Evolutionary conservation across 2,113 vertebrate species (phyloP).

Genomic region (Siniperca knerii): DNA sequence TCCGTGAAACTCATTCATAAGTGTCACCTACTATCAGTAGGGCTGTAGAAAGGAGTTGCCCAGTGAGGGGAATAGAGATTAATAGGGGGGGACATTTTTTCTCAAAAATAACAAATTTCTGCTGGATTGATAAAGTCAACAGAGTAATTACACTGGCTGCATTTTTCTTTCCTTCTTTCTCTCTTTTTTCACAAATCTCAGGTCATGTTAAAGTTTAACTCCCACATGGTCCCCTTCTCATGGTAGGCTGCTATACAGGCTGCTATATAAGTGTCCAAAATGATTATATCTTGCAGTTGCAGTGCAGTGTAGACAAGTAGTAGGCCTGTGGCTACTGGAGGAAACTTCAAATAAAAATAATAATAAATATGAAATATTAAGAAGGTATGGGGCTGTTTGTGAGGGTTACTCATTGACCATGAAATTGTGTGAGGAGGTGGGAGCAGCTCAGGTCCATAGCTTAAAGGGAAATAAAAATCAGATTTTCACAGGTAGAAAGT

Average conservation of each 20-base stretch:
- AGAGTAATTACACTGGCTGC: background rate
- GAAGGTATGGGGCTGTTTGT: slow-evolving; percentile 40
- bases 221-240: background rate
- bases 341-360: slow-evolving; percentile 54
- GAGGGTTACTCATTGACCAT: slow-evolving; percentile 51
- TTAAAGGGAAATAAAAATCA: slow-evolving; percentile 46
- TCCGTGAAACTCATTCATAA: slow-evolving; percentile 10
- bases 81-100: background rate
- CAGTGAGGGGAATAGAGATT: background rate
- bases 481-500: slow-evolving; percentile 32
- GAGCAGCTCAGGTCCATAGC: background rate
- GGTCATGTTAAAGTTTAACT: background rate
- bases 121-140: background rate
- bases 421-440: slow-evolving; percentile 59
- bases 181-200: background rate
- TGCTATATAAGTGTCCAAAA: slow-evolving; percentile 8
- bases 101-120: background rate
- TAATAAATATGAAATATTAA: slow-evolving; percentile 68
- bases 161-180: background rate
- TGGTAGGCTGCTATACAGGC: background rate
- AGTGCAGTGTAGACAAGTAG: background rate
- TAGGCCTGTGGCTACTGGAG: background rate
- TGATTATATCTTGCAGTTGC: background rate
- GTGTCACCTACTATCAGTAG: background rate
- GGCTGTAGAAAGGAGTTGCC: background rate